Conservation (phyloP, 2,113 vertebrate species). For the Eretmodus cyanostictus region DNA sequence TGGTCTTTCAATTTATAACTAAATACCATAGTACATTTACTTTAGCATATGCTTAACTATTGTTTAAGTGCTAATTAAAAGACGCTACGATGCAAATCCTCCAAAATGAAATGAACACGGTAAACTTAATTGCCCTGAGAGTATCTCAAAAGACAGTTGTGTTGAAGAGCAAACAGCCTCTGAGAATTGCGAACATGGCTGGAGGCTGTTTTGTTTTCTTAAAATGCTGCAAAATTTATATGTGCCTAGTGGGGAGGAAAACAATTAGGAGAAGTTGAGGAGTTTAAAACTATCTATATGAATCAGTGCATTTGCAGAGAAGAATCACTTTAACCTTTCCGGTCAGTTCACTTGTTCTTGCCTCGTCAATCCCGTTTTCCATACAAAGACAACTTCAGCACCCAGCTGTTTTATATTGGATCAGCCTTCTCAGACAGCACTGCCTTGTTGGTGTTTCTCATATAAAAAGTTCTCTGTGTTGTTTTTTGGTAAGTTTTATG, state of each 20-base stretch:
- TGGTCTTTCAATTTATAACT: background rate
- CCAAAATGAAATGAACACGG: fast-evolving
- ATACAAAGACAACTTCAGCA: background rate
- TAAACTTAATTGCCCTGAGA: background rate
- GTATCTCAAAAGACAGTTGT: background rate
- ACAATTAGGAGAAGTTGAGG: background rate
- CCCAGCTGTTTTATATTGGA: background rate
- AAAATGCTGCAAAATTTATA: background rate
- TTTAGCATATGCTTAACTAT: background rate
- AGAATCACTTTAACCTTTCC: background rate
- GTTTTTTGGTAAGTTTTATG: background rate
- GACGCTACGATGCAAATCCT: background rate
- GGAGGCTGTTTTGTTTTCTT: background rate
- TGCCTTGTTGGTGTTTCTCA: background rate
- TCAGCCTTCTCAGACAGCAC: background rate
- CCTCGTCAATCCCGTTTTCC: background rate
- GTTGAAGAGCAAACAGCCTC: background rate
- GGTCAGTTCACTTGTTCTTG: background rate
- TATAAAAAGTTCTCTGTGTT: too few species aligned
- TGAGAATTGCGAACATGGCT: background rate
- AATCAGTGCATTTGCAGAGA: background rate
- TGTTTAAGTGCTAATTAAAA: background rate
- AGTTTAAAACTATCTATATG: background rate
- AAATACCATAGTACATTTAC: background rate
- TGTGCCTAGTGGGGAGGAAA: background rate